Evolutionary conservation across 2,113 vertebrate genomes (phyloP), one percentile per base, ranked within the genome.

Genomic region (Baryphthengus martii): DNA sequence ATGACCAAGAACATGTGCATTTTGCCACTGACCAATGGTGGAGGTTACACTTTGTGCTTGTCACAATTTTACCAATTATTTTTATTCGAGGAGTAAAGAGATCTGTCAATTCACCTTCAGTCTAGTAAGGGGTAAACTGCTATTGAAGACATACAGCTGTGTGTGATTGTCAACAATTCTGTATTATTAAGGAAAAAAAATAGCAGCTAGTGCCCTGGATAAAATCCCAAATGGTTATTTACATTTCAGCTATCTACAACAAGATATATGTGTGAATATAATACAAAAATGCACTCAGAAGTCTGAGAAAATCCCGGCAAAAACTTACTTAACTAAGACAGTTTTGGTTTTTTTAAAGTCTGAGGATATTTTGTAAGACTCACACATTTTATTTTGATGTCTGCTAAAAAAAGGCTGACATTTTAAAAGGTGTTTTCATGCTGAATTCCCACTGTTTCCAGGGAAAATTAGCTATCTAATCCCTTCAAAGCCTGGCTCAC

Each of bases 191-290:
- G 59, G 70, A 24, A 31, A 88, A 77, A 81, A 91, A 78, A 65
- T 24, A 73, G 23, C 52, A 88, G 55, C 55, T 83, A 79, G 31
- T 35, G 47, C 31, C 56, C 78, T 52, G 31, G 50, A 67, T 76
- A 44, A 74, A 67, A 93, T 95, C 93, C 47, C 79, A 90, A 79
- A 47, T 71, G 12, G 24, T 55, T 85, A 62, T 85, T 96, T 95
- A 85, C 17, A 59, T 80, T 74, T 79, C 61, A 73, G 11, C 21
- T 91, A 26, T 59, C 42, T 83, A 89, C 58, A 74, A 20, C 9
- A 78, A 81, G 44, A 56, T 39, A 19, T 37, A 62, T 62, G 33
- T 25, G 42, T 63, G 76, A 86, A 49, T 67, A 58, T 40, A 82
- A 59, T 13, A 80, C 20, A 93, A 86, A 91, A 91, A 66, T 50